Conservation (phyloP, 2,113 vertebrate genomes). For the Hyperopisus bebe region DNA sequence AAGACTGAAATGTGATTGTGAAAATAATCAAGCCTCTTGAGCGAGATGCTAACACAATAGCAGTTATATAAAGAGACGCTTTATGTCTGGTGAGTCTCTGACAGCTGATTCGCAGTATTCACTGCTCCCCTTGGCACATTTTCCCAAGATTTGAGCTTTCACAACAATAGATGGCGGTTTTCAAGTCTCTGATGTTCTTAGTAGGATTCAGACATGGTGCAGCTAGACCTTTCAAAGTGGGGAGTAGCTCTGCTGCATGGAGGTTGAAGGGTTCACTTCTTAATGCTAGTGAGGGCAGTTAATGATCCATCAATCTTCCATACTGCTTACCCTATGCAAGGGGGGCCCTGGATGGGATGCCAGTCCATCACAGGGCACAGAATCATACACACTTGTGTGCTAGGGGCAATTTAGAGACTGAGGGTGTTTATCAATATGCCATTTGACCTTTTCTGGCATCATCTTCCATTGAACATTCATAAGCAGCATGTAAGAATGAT, state of each 20-base stretch:
- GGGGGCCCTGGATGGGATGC: no score
- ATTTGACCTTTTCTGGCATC: neutral
- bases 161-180: no score
- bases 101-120: neutral
- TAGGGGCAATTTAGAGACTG: neutral
- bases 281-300: neutral
- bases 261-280: no score
- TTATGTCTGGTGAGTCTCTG: neutral
- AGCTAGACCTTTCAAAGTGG: no score
- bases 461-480: neutral
- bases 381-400: no score
- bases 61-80: neutral
- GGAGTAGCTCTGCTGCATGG: no score
- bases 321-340: neutral
- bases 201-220: no score
- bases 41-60: neutral
- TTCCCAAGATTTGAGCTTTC: neutral
- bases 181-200: no score
- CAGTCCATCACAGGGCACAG: no score
- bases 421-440: no score
- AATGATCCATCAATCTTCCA: neutral
- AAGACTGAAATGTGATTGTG: neutral
- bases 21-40: neutral
- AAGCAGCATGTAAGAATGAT: neutral
- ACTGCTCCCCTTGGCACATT: neutral